A percentile compares a stretch with the other conserved stretches of the same genome.
Evolutionary conservation across 2,113 vertebrate genomes (phyloP).

Genomic region (Chloebia gouldiae): DNA sequence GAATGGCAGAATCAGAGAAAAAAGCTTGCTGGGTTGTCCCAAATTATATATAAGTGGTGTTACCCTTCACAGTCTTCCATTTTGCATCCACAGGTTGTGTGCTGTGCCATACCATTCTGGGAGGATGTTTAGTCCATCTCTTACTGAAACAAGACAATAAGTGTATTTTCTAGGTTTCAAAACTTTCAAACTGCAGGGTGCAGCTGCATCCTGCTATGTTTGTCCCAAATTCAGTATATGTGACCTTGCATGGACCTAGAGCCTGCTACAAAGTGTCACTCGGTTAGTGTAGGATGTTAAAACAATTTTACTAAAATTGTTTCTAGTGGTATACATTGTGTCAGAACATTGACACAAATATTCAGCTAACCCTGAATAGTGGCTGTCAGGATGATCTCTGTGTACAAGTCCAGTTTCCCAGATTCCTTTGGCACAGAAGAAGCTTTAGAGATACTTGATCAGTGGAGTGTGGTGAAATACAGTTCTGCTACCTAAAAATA

Average conservation of each 20-base stretch:
- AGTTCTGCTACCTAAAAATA: not conserved
- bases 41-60: rapidly evolving
- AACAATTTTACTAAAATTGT: not conserved
- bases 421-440: not conserved
- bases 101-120: rapidly evolving
- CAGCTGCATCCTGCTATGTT: not conserved
- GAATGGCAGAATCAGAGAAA: not conserved
- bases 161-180: not conserved
- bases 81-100: not conserved
- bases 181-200: not conserved
- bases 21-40: rapidly evolving
- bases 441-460: not conserved
- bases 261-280: not conserved
- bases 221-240: not conserved
- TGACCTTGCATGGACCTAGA: not conserved
- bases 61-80: not conserved
- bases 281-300: too few species aligned
- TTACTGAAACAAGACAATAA: not conserved
- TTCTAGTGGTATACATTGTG: rapidly evolving
- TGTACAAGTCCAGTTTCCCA: not conserved
- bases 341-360: not conserved
- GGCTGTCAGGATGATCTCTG: rapidly evolving
- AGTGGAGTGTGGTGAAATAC: not conserved
- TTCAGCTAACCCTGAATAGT: not conserved
- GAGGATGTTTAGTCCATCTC: not conserved